These are phyloP conservation scores for Muschampia plurimacula DNA, from an alignment of 2,888 invertebrate species.

Conservation along the genomic window DNA sequence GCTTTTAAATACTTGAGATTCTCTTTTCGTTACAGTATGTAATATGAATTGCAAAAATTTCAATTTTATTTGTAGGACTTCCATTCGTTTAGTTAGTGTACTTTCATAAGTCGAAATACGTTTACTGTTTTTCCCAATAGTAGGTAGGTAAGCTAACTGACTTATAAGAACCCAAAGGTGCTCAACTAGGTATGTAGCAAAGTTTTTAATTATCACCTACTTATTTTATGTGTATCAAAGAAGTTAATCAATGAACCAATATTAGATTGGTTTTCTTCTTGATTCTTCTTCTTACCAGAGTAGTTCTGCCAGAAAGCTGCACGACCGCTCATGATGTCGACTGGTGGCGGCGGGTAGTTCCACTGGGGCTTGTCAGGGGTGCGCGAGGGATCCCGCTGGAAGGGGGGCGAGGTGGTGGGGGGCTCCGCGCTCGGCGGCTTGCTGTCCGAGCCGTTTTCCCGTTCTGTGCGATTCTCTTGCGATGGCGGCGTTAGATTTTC, in stretches of 20 bases:
- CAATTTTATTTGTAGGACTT: neutral
- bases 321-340: constrained; percentile 93
- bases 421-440: constrained; percentile 79
- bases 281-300: constrained; percentile 86
- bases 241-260: no score
- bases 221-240: no score
- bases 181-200: no score
- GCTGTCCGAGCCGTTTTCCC: constrained; percentile 79
- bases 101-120: neutral
- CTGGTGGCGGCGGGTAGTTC: constrained; percentile 82
- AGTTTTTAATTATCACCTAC: no score
- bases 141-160: no score
- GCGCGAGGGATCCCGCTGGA: constrained; percentile 76
- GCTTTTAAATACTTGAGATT: constrained; percentile 75
- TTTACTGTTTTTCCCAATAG: no score
- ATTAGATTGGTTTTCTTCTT: no score
- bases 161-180: no score
- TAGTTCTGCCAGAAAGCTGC: constrained; percentile 97
- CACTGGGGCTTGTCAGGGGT: constrained; percentile 84
- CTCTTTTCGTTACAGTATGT: constrained; percentile 68
- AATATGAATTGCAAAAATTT: constrained; percentile 65
- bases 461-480: constrained; percentile 73
- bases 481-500: constrained; percentile 71
- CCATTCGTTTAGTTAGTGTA: neutral
- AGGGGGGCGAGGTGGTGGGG: constrained; percentile 76